A percentile compares a stretch with the other conserved stretches of the same genome.
These are phyloP conservation scores for Trichosurus vulpecula DNA, from an alignment of 2,797 vertebrate genomes.

Conservation along the genomic window DNA sequence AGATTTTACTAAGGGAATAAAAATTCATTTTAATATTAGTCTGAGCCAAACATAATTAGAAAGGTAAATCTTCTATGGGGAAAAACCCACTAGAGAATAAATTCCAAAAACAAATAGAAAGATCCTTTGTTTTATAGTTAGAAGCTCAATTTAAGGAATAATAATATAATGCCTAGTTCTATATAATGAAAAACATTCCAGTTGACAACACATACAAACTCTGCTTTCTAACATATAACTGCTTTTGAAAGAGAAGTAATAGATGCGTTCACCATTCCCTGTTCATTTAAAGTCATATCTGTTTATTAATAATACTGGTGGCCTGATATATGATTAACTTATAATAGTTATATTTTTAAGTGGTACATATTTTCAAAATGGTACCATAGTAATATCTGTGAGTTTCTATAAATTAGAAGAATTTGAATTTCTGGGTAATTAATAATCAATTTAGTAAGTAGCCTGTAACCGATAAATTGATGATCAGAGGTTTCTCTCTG, in stretches of 20 bases:
- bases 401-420: background rate
- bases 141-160: background rate
- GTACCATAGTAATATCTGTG: background rate
- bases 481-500: background rate
- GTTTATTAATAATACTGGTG: background rate
- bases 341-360: background rate
- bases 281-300: background rate
- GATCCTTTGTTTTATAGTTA: background rate
- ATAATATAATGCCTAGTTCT: background rate
- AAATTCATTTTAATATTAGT: background rate
- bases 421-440: background rate
- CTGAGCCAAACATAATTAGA: background rate
- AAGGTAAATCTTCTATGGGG: background rate
- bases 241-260: background rate
- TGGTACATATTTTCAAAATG: background rate
- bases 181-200: background rate
- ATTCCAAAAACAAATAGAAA: conserved; percentile 7
- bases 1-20: background rate
- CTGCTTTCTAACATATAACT: background rate
- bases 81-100: background rate
- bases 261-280: background rate
- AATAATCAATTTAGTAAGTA: background rate
- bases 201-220: background rate
- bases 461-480: background rate
- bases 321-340: background rate